Conservation (phyloP, 1,140 invertebrate species). For the Aphelenchoides besseyi region DNA sequence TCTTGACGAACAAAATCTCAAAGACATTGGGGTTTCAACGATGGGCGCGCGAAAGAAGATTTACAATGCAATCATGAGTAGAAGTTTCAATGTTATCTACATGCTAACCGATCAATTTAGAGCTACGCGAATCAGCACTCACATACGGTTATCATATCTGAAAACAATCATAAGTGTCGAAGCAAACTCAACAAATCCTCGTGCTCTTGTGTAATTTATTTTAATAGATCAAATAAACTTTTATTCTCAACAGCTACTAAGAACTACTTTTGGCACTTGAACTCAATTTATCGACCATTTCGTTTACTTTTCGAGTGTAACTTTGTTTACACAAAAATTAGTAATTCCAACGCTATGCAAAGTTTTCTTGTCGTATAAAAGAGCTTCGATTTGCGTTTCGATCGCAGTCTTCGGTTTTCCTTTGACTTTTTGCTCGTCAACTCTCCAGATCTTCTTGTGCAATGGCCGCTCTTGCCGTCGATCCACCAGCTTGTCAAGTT, state of each 20-base stretch:
- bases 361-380: too few species aligned
- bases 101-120: not conserved
- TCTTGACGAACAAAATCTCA: conserved; percentile 58
- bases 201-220: not conserved
- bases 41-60: conserved; percentile 61
- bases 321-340: too few species aligned
- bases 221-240: not conserved
- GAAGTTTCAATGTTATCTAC: not conserved
- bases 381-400: not conserved
- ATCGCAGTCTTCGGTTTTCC: not conserved
- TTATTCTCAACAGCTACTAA: not conserved
- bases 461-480: too few species aligned
- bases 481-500: too few species aligned
- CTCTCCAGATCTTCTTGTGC: not conserved
- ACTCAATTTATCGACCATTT: too few species aligned
- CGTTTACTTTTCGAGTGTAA: too few species aligned
- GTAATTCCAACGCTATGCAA: too few species aligned
- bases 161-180: not conserved
- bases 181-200: not conserved
- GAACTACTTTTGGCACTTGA: not conserved
- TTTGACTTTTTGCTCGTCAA: not conserved
- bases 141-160: not conserved
- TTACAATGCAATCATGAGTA: conserved; percentile 57
- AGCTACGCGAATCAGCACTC: conserved; percentile 12
- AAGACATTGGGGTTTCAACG: conserved; percentile 58